Base-by-base conservation (phyloP, 2,113 vertebrate species). In the Carassius gibelio region DNA sequence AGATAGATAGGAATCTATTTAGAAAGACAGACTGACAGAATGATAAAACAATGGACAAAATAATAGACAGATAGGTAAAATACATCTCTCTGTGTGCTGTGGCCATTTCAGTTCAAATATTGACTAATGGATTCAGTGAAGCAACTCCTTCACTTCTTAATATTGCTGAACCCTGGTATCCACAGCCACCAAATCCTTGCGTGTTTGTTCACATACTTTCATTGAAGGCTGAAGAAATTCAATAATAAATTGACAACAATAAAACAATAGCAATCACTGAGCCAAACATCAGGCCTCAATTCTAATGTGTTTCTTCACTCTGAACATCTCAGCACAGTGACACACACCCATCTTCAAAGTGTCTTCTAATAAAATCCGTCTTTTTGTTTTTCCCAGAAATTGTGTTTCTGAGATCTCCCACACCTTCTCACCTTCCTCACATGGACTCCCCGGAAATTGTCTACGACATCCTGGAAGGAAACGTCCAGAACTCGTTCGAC, bases 381-480 rank as follows among this genome's bases (percentile, higher is more conserved):
- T 80, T 21, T 86, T 82, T 88, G 38, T 38, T 38, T 2, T 86
- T 90, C 84, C 55, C 96, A 99, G 98, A 99, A 91, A 98, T 99
- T 69, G 96, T 99, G 89, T 99, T 99, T 83, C 94, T 99, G 88
- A 97, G 97, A 89, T 96, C 97, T 59, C 91, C 96, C 59, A 96
- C 96, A 1, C 96, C 96, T 0, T 93, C 94, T 0, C 94, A 96
- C 8, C 91, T 95, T 0, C 88, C 94, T 90, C 96, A 96, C 82
- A 72, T 95, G 0, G 95, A 96, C 86, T 95, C 95, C 88, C 90
- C 94, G 0, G 96, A 98, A 86, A 97, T 99, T 91, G 94, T 96
- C 93, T 99, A 99, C 81, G 95, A 97, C 91, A 98, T 99, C 82
- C 96, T 95, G 8, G 97, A 97, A 68, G 98, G 98, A 83, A 99